phyloP scores from a whole-genome alignment of 2,113 vertebrate species.

The Perca flavescens region DNA sequence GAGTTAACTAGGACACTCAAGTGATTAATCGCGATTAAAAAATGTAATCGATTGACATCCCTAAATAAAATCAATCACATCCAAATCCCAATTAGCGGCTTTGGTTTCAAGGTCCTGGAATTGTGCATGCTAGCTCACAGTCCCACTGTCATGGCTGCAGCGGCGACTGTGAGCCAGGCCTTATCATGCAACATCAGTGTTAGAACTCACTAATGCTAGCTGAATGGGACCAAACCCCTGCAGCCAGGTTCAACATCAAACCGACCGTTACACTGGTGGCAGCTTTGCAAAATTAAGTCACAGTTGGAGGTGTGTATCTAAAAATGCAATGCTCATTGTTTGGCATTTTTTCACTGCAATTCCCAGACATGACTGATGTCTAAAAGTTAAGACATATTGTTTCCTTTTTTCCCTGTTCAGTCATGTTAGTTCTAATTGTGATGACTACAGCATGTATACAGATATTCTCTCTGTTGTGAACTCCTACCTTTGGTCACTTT shows the following conservation, averaged over 20 bases:
- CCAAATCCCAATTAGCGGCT: neutral
- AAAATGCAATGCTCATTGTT: neutral
- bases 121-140: neutral
- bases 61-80: neutral
- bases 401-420: neutral
- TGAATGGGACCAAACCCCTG: neutral
- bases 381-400: neutral
- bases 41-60: neutral
- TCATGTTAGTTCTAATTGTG: neutral
- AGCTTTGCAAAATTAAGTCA: neutral
- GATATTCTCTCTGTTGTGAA: neutral
- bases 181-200: neutral
- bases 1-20: no score
- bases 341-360: neutral
- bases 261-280: neutral
- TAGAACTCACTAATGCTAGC: neutral
- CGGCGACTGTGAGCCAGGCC: neutral
- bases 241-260: neutral
- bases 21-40: no score
- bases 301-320: neutral
- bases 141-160: neutral
- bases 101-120: neutral
- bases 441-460: neutral
- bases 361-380: neutral
- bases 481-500: neutral